Conservation (phyloP, 1,140 invertebrate species). For the Musca vetustissima region DNA sequence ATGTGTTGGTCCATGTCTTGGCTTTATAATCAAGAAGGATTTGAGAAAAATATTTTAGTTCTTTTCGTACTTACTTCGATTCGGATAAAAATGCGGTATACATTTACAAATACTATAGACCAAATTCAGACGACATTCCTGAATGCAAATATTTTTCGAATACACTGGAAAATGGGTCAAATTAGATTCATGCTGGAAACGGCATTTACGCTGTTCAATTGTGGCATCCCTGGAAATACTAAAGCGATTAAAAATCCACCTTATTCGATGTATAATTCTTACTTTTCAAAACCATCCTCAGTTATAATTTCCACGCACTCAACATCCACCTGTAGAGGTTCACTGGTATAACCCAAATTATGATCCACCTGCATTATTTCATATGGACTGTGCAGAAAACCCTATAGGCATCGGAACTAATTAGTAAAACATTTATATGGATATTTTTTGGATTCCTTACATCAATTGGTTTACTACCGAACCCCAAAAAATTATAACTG, state of each 20-base stretch:
- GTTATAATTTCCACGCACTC: constrained; percentile 42
- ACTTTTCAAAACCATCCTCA: constrained; percentile 39
- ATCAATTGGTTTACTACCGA: constrained; percentile 14
- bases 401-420: background rate
- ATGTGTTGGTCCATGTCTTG: too few relatives aligned
- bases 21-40: too few relatives aligned
- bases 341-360: constrained; percentile 45
- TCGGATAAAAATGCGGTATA: constrained; percentile 64
- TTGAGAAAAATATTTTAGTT: too few relatives aligned
- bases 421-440: background rate
- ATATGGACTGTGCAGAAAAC: constrained; percentile 8
- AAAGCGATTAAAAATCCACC: background rate
- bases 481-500: constrained; percentile 27
- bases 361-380: constrained; percentile 62
- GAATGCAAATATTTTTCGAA: constrained; percentile 65
- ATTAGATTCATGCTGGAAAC: constrained; percentile 64
- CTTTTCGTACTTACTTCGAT: constrained; percentile 43
- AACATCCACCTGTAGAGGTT: constrained; percentile 38
- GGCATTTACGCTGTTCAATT: constrained; percentile 52
- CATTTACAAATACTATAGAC: constrained; percentile 63
- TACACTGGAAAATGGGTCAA: constrained; percentile 64
- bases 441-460: background rate
- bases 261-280: background rate
- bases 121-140: constrained; percentile 65
- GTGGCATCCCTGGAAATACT: constrained; percentile 34